phyloP scores from a whole-genome alignment of 2,797 vertebrate genomes.

The Dallia pectoralis region DNA sequence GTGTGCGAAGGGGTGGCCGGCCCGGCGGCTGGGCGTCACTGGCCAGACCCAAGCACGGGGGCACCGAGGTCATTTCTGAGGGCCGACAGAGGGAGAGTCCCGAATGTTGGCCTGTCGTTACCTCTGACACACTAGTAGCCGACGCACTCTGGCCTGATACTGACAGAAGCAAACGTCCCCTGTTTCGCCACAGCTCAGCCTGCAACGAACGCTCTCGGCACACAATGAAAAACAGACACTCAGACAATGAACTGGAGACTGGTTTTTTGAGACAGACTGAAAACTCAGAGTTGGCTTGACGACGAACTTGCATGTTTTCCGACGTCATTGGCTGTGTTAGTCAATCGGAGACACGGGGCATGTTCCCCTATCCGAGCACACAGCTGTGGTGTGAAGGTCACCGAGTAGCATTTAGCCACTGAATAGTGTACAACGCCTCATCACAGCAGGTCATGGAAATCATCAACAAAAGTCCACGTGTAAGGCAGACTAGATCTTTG shows the following conservation, averaged over 20 bases:
- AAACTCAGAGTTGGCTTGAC: too few relatives aligned
- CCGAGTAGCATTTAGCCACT: neutral
- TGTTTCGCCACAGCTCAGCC: neutral
- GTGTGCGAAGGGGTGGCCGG: slow-evolving; percentile 30
- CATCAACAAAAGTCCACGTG: neutral
- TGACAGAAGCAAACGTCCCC: neutral
- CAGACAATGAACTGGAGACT: neutral
- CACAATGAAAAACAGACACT: neutral
- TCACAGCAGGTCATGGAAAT: neutral
- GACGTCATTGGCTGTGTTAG: neutral
- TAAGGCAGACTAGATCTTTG: neutral
- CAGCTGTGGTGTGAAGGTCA: slow-evolving; percentile 6
- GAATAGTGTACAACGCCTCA: neutral
- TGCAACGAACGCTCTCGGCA: neutral
- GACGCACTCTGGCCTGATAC: neutral
- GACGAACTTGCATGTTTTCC: neutral
- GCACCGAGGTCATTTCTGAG: neutral
- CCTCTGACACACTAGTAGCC: slow-evolving; percentile 11
- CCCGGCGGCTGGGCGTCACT: slow-evolving; percentile 19
- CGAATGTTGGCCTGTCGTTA: slow-evolving; percentile 39
- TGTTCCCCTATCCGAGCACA: neutral
- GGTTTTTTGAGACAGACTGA: neutral
- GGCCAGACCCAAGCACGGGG: neutral
- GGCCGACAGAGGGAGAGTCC: slow-evolving; percentile 13
- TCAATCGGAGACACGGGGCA: neutral